Evolutionary conservation across 2,797 vertebrate species (phyloP).

Genomic region (Cuniculus paca): DNA sequence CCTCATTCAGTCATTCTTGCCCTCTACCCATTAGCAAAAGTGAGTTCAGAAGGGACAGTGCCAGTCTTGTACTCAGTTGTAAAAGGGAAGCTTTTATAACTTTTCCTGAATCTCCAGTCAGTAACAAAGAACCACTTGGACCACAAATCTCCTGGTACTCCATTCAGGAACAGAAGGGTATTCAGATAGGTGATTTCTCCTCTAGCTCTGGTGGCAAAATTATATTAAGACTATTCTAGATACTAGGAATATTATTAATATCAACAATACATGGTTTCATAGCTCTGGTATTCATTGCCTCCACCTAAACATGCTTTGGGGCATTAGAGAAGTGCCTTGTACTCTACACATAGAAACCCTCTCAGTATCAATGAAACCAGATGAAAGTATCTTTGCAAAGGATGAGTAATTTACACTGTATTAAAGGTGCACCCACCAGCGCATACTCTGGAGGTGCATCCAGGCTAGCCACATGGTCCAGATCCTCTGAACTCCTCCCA

Average conservation of each 20-base stretch:
- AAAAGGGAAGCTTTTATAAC: not conserved
- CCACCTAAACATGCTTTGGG: fast-evolving
- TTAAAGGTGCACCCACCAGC: too few relatives aligned
- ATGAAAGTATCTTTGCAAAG: not conserved
- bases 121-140: not conserved
- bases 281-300: not conserved
- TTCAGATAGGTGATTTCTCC: not conserved
- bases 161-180: not conserved
- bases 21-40: not conserved
- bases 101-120: not conserved
- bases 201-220: not conserved
- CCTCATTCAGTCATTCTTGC: not conserved
- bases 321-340: not conserved
- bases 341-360: not conserved
- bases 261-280: too few relatives aligned
- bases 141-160: not conserved
- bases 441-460: too few relatives aligned
- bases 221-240: not conserved
- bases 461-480: too few relatives aligned
- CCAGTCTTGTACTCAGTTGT: fast-evolving
- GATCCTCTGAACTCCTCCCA: too few relatives aligned
- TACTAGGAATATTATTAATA: too few relatives aligned
- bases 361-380: not conserved
- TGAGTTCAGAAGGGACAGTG: not conserved
- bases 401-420: not conserved